Percentiles rank a stretch among this genome's conserved stretches.
These are phyloP conservation scores for Nibea coibor DNA, from an alignment of 2,113 vertebrate species.

Conservation along the genomic window DNA sequence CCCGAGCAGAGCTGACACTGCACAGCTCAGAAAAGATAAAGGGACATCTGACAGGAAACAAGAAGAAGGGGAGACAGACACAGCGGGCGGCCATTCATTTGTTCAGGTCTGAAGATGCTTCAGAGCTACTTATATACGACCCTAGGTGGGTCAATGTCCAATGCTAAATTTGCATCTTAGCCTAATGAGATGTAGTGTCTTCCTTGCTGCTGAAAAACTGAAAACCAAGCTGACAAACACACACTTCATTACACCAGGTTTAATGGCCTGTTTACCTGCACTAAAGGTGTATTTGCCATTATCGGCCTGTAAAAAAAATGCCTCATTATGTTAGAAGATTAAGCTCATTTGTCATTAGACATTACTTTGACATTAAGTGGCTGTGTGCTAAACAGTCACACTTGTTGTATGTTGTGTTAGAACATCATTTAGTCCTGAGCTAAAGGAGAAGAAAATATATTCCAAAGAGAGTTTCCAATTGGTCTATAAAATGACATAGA, in stretches of 20 bases:
- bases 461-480: not conserved
- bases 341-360: constrained; percentile 6
- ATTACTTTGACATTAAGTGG: constrained; percentile 20
- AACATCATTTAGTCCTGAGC: not conserved
- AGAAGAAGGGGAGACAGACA: not conserved
- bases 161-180: not conserved
- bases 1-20: constrained; percentile 25
- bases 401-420: not conserved
- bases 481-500: not conserved
- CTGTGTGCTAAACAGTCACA: constrained; percentile 5
- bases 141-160: not conserved
- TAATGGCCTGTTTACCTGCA: constrained; percentile 26
- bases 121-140: not conserved
- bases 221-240: constrained; percentile 10
- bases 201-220: constrained; percentile 6
- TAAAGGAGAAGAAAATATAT: not conserved
- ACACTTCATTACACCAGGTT: constrained; percentile 17
- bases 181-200: constrained; percentile 9
- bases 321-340: constrained; percentile 14
- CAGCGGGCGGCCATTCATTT: constrained; percentile 4
- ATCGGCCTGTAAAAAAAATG: constrained; percentile 8
- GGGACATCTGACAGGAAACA: constrained; percentile 1
- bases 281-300: constrained; percentile 3
- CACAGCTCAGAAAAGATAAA: constrained; percentile 13
- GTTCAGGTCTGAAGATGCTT: constrained; percentile 7